Evolutionary conservation across 1,140 invertebrate species (phyloP), one percentile per base, ranked within the genome.

Genomic region (Mylabris phalerata): DNA sequence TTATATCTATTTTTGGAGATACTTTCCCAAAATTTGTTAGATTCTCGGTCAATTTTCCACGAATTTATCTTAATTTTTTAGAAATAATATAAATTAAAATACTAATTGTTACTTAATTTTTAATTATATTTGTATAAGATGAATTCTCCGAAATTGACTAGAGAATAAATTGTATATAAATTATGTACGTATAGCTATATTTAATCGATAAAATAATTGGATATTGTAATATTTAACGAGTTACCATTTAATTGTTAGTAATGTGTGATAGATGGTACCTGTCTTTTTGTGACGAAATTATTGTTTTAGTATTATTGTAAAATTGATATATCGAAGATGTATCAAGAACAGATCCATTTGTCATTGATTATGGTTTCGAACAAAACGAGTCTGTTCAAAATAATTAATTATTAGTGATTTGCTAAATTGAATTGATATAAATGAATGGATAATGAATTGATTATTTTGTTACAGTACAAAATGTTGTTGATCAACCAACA

Each of bases 231-330:
- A 43, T 55, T 41, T 46, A 55, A 48, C 27, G 55, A 63, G 58
- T 59, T 64, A 62, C 50, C 52, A 61, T 64, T 11, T 42, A 59
- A 58, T 57, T 65, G 63, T 65, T 67, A 67, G 63, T 59, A 59
- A 51, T 48, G 63, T 62, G 65, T 67, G 65, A 67, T 67, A 67
- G 65, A 47, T 64, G 62, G 65, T 67, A 67, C 62, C 60, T 67
- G 64, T 64, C 55, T 56, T 43, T 62, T 61, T 59, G 50, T 45
- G 46, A 56, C 9, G 10, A 42, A 10, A 7, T 7, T n/a, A 42
- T 42, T 42, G 41, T 40, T 6, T 42, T 11, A 42, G 41, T 42
- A 42, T 32, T 32, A 32, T 32, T 32, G 32, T 7, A 32, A 32
- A 32, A 32, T 1, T 5, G 32, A 32, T 5, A 7, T 7, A 32